phyloP scores from a whole-genome alignment of 1,140 invertebrate genomes.

The Scaptomyza pallida region DNA sequence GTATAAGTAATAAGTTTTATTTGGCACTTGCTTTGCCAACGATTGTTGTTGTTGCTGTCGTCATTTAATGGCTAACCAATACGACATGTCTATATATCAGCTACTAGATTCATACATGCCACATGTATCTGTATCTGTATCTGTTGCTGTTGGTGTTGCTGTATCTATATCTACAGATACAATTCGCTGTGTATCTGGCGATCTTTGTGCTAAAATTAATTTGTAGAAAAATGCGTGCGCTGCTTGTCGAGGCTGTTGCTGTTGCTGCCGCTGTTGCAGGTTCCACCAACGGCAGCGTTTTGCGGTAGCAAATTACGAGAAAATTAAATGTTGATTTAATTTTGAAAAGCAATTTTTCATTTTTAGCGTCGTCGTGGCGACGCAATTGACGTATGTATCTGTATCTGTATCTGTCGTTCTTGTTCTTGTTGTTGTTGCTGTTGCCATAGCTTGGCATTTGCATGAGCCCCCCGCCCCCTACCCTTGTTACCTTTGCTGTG shows the following conservation, averaged over 20 bases:
- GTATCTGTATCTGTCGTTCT: conserved; percentile 29
- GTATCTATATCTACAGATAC: conserved; percentile 67
- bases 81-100: conserved; percentile 71
- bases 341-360: conserved; percentile 82
- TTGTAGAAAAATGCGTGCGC: conserved; percentile 78
- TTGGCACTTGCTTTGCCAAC: conserved; percentile 76
- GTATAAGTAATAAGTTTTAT: conserved; percentile 82
- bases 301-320: conserved; percentile 78
- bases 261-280: conserved; percentile 31
- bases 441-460: conserved; percentile 59
- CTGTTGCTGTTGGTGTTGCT: conserved; percentile 26
- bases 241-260: conserved; percentile 31
- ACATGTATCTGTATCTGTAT: conserved; percentile 44
- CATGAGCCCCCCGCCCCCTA: conserved; percentile 36
- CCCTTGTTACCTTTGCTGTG: background rate
- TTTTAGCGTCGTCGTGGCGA: conserved; percentile 71
- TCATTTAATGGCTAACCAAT: conserved; percentile 81
- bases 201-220: conserved; percentile 81
- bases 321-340: conserved; percentile 83
- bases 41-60: conserved; percentile 52
- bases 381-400: conserved; percentile 70
- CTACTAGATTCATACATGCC: conserved; percentile 41
- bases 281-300: conserved; percentile 21
- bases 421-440: conserved; percentile 44
- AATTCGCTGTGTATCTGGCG: conserved; percentile 74